Base-by-base conservation (phyloP, 92 coral and sea anemone species). In the Chrysogorgia sp. region DNA sequence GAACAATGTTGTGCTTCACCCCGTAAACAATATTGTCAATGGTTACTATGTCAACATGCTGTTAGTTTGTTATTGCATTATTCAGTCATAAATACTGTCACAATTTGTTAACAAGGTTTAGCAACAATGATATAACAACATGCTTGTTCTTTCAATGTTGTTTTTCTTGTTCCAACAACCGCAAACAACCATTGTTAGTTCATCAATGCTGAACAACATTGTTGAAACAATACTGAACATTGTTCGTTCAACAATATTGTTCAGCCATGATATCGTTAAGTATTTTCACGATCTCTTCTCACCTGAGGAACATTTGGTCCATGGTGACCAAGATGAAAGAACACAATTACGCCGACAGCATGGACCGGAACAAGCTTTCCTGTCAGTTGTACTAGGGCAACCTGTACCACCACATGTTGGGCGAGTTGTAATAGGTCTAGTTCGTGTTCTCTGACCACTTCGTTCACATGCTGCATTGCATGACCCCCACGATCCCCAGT, bases 391-490 rank as follows among this genome's bases (percentile, higher is more conserved):
- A 2, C 90, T 81, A n/a, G 90, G 91, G 31, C 96, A 90, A 0
- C 83, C 53, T 25, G 86, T 88, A n/a, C 96, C 96, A 12, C 63
- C 40, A 48, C 96, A 90, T 20, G 71, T 26, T 4, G 75, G n/a
- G 14, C 9, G 60, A 1, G 84, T 86, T 47, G 61, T 86, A n/a
- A 90, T 58, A 28, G 86, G 47, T 57, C 96, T 82, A 3, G 84
- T 84, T 2, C 96, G 92, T 2, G 34, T 62, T 62, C 63, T 79
- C 22, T 32, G 32, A 33, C 96, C 96, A 33, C 33, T 62, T 21
- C 62, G 49, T 67, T 85, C 96, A 81, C 96, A 91, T 25, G 77
- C 72, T 23, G 96, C 96, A 26, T 37, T 85, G 30, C 96, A 91
- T 0, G 71, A 3, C 20, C 90, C 87, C 96, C 96, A 91, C 28